Evolutionary conservation across 2,797 vertebrate species (phyloP), one percentile per base, ranked within the genome.

Genomic region (Pseudochirops corinnae): DNA sequence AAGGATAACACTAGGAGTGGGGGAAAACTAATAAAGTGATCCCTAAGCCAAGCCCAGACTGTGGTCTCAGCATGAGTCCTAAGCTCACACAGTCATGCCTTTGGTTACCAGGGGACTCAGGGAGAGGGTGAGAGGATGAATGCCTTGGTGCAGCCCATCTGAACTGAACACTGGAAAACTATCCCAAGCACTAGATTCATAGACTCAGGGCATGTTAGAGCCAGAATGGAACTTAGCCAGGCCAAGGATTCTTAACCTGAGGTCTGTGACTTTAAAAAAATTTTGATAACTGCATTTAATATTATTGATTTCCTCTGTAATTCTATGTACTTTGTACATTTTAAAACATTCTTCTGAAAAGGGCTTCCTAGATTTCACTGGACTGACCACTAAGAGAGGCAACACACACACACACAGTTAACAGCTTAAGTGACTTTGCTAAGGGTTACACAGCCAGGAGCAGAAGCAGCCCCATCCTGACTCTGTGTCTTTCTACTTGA

Each of bases 1-100:
- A 33, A 82, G 12, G 67, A 82, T 39, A 46, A 39, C 39, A 46
- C 33, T 0, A 39, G 7, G 74, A 46, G n/a, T 46, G 21, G 18
- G 14, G 33, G 18, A 3, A 24, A 39, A 74, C 18, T 24, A 60
- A 93, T 67, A 33, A 95, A 92, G 87, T 3, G 46, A 92, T 56
- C 13, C 91, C 56, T 93, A 55, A 56, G 67, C 50, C 33, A n/a
- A 90, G 82, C 74, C 58, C 93, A 91, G n/a, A 46, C 91, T 82
- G 94, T 93, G 33, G 4, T 28, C 53, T 31, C 29, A n/a, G 87
- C 5, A 28, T 56, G 29, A 94, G 56, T 33, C 92, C 82, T 33
- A 11, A 46, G 21, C 53, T 53, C 67, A 92, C 26, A 46, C 5
- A 92, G 58, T 28, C 18, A 29, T 0, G 60, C 33, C 87, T 91